Evolutionary conservation across 2,797 vertebrate genomes (phyloP).

Genomic region (Pipistrellus kuhlii): DNA sequence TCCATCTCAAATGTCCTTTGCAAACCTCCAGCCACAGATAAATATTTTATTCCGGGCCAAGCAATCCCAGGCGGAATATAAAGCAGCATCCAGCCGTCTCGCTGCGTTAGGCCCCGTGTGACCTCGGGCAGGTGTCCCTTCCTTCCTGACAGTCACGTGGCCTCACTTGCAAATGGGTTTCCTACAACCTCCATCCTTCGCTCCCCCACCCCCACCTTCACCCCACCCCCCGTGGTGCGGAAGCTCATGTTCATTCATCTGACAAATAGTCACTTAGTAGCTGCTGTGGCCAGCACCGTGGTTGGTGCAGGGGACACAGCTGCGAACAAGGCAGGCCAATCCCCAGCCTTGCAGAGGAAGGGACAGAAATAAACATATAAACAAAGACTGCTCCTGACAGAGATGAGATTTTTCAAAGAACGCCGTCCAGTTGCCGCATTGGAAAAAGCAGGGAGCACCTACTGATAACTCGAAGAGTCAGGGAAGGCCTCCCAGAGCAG

Average conservation of each 20-base stretch:
- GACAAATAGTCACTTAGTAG: not conserved
- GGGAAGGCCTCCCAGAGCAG: not conserved
- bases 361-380: not conserved
- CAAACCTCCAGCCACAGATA: constrained; percentile 83
- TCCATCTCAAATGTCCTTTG: constrained; percentile 83
- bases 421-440: not conserved
- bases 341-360: not conserved
- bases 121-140: not conserved
- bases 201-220: not conserved
- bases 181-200: not conserved
- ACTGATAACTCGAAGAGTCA: not conserved
- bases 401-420: not conserved
- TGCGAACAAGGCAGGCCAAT: not conserved
- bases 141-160: not conserved
- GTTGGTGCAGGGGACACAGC: not conserved
- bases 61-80: constrained; percentile 71
- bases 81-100: constrained; percentile 61
- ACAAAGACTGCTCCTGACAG: not conserved
- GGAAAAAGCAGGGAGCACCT: not conserved
- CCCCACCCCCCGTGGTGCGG: not conserved
- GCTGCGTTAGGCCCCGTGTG: rapidly evolving
- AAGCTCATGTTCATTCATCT: not conserved
- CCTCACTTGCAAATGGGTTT: not conserved
- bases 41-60: constrained; percentile 86
- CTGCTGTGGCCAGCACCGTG: not conserved